Base-by-base conservation (phyloP, 2,113 vertebrate genomes). In the Chinchilla lanigera region DNA sequence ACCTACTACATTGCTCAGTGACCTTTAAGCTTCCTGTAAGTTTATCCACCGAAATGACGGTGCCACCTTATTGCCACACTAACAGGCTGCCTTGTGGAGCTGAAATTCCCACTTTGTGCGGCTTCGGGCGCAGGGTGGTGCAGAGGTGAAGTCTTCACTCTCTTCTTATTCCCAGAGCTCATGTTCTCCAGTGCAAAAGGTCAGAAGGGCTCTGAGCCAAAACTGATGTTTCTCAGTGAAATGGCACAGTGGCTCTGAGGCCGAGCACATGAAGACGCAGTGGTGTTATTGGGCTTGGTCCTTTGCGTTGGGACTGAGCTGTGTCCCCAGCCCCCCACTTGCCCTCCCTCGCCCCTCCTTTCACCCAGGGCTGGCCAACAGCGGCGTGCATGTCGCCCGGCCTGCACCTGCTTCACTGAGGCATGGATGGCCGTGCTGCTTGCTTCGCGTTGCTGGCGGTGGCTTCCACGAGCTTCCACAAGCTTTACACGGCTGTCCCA, bases 101-200 rank as follows among this genome's bases (percentile, higher is more conserved):
- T 61, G 80, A 78, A 81, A 80, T 65, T 26, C 50, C 56, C 61
- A 19, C n/a, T 44, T 28, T 63, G 47, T 71, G 44, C 67, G 41
- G 38, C 20, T 22, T 10, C 9, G 16, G 33, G 7, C 1, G 38
- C 17, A 61, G 71, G 56, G 73, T 89, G 41, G 61, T 93, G 69
- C 90, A 56, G 88, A 44, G 82, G 77, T 95, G 86, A 97, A 60
- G 35, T 73, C 56, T 54, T 77, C 28, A n/a, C 91, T 67, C 50
- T 78, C 85, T 67, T 50, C 65, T 85, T n/a, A 58, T 54, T 71
- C 22, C 41, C 20, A 61, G 26, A 90, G 65, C 5, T 94, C 58
- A 20, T 58, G 44, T 71, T 95, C 92, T 94, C 87, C 65, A 60
- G 20, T 54, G 41, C 56, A 58, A 56, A 92, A 94, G 61, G 81